Conservation (phyloP, 2,797 vertebrate species). For the Sebastes itinus region DNA sequence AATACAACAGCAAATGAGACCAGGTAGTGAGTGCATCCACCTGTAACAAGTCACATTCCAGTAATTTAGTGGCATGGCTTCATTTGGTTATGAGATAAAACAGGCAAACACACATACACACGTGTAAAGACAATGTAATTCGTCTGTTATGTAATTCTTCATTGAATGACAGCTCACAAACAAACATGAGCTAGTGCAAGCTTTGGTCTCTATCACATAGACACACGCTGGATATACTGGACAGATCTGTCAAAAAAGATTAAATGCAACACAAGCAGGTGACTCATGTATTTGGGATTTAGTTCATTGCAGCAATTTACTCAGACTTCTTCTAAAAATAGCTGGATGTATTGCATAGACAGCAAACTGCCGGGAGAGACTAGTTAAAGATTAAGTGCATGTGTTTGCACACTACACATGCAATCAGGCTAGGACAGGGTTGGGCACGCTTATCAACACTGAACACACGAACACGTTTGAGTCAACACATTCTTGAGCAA, state of each 20-base stretch:
- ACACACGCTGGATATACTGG: not conserved
- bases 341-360: not conserved
- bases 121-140: not conserved
- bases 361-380: slow-evolving; percentile 17
- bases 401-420: not conserved
- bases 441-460: slow-evolving; percentile 63
- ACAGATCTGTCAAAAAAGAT: slow-evolving; percentile 17
- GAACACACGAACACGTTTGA: slow-evolving; percentile 52
- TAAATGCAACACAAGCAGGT: not conserved
- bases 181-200: not conserved
- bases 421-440: slow-evolving; percentile 54
- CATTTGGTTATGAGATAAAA: not conserved
- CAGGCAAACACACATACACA: not conserved
- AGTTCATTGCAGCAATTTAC: slow-evolving; percentile 17
- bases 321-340: slow-evolving; percentile 22
- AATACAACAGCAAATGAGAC: not conserved
- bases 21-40: not conserved
- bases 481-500: slow-evolving; percentile 60
- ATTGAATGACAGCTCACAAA: not conserved
- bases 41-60: not conserved
- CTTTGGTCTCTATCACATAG: not conserved
- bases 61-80: not conserved
- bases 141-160: not conserved
- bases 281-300: slow-evolving; percentile 21
- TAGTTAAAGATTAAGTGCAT: not conserved